Evolutionary conservation across 2,888 invertebrate genomes (phyloP), one percentile per base, ranked within the genome.

Genomic region (Drosophila pullipes): DNA sequence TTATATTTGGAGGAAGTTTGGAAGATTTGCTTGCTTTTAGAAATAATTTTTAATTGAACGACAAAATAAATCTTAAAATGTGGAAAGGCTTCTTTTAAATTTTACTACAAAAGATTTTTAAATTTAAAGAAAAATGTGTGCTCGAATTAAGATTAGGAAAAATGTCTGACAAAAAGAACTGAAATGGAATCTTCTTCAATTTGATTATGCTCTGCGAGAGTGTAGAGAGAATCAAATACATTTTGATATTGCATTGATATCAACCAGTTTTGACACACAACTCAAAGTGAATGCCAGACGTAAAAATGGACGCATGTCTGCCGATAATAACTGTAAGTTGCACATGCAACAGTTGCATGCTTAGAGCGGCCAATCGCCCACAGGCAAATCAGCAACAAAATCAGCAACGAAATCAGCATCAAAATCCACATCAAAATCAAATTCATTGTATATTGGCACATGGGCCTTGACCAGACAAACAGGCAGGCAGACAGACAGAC

Each of bases 271-370:
- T 18, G 37, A 37, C 35, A 37, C 35, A 37, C 37, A 39, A 9
- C 4, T 22, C 53, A 33, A 22, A 39, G 54, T 31, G 41, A 49
- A 63, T 60, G 25, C 7, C 47, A 11, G n/a, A 44, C 70, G 50
- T 30, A 50, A 55, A 55, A 65, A 44, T n/a, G 59, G 28, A 39
- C 18, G 28, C 37, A 39, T 10, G 18, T 2, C 30, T 22, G 28
- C 44, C 44, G 28, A 41, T 31, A 64, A 69, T 64, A 74, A 62
- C 69, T 61, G 61, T 54, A 41, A 61, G 22, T 37, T 55, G 31
- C 28, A 75, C 66, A 79, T 81, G 83, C 84, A 84, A 85, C 82
- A 81, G 83, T 81, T 85, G 81, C 64, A 41, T 58, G 50, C 57
- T 53, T 39, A 33, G 57, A 31, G 49, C 31, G 10, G 25, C 16